Percentiles rank a stretch among this genome's conserved stretches.
These are phyloP conservation scores for Dolichotis patagonum DNA, from an alignment of 2,113 vertebrate genomes.

Conservation along the genomic window DNA sequence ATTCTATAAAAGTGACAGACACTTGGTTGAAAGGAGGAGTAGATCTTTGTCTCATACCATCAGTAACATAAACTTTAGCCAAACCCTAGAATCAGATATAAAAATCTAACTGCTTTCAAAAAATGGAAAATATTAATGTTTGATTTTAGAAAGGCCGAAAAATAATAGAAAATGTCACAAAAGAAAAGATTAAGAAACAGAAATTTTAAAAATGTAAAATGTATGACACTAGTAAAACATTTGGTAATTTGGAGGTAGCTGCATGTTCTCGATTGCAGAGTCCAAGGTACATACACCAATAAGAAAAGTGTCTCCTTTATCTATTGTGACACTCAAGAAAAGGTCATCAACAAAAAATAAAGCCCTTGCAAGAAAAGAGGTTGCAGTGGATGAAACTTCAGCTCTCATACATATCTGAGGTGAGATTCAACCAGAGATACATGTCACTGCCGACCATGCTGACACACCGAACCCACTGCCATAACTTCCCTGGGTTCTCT, in stretches of 20 bases:
- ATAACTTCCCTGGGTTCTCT: neutral
- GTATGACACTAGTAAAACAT: neutral
- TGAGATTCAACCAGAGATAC: neutral
- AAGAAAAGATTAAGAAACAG: neutral
- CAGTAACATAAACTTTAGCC: neutral
- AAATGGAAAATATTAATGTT: constrained; percentile 15
- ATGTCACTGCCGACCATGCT: neutral
- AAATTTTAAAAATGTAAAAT: neutral
- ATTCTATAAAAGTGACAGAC: neutral
- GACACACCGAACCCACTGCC: neutral
- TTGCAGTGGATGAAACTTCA: neutral
- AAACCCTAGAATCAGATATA: constrained; percentile 3
- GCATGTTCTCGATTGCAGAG: neutral
- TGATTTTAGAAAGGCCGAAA: constrained; percentile 48
- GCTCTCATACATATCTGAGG: neutral
- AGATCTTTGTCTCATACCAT: neutral
- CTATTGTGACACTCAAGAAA: neutral
- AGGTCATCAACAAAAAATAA: neutral
- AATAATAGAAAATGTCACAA: neutral
- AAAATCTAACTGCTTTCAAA: constrained; percentile 7
- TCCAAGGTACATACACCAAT: neutral
- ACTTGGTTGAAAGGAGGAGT: neutral
- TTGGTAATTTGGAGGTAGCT: neutral
- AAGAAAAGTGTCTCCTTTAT: neutral
- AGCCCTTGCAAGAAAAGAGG: neutral